Base-by-base conservation (phyloP, 2,113 vertebrate species). In the Eclectus roratus region DNA sequence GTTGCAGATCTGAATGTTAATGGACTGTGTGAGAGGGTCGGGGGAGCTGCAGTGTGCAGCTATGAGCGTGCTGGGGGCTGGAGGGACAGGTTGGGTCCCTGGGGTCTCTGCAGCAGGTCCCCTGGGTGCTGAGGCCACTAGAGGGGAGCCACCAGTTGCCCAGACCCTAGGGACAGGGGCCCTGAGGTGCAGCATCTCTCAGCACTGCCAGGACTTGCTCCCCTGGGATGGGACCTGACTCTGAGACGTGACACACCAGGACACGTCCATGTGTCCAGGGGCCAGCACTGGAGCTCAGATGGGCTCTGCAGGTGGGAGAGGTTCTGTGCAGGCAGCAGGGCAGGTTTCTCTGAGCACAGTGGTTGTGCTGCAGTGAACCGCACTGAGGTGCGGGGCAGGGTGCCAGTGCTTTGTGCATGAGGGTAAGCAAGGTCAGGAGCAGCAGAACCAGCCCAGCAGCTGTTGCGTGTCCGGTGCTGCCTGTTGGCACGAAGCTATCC, bases 391-490 rank as follows among this genome's bases (percentile, higher is more conserved):
- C 3, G 31, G 37, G 50, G 33, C 44, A 23, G 17, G 23, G 21
- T 10, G 28, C 24, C 2, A 7, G 8, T 0, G 8, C 39, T 58
- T 18, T 19, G 31, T 14, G 27, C 11, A 4, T 3, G 6, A 33
- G 89, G 33, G 15, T 10, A 2, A 5, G 3, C 29, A 3, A n/a
- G 24, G 82, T 15, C n/a, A 19, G 69, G 53, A 44, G 37, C 4
- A 21, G 28, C 31, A 39, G 35, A 21, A 13, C 3, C 11, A 31
- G n/a, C 1, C 0, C 2, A 6, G 21, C 35, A 24, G 37, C 35
- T 33, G 2, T 6, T 27, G 47, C 6, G 35, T 55, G 43, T 21
- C n/a, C 23, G 0, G 19, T 10, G 79, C 64, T 25, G 47, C 47
- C 49, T 15, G 39, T 7, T 49, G 68, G 81, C 28, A 10, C 17